Conservation (phyloP, 1,140 invertebrate species). For the Philopotamus ludificatus region DNA sequence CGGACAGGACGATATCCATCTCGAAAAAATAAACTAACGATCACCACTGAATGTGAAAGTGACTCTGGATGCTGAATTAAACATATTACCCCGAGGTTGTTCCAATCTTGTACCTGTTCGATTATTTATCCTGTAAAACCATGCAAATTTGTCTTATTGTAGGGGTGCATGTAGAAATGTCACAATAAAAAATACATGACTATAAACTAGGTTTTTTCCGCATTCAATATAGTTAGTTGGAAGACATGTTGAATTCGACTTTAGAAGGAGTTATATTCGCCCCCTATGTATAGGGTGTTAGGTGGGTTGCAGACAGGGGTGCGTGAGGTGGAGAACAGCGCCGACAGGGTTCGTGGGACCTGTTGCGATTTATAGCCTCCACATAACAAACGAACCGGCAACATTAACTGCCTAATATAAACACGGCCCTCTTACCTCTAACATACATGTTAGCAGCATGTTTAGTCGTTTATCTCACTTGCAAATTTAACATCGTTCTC, state of each 20-base stretch:
- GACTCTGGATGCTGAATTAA: no score
- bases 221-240: no score
- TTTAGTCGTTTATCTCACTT: background rate
- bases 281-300: constrained; percentile 6
- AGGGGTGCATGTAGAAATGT: no score
- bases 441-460: constrained; percentile 23
- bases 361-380: constrained; percentile 21
- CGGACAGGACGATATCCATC: background rate
- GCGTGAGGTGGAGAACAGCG: background rate
- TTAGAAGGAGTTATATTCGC: constrained; percentile 18
- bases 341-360: constrained; percentile 20
- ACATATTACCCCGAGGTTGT: no score
- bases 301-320: background rate
- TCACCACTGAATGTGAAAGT: no score
- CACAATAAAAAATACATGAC: no score
- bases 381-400: constrained; percentile 2
- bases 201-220: no score
- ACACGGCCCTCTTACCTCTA: constrained; percentile 2
- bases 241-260: background rate
- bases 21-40: no score
- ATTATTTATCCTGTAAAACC: no score
- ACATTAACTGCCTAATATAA: constrained; percentile 18
- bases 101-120: no score
- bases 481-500: no score
- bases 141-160: no score